These are phyloP conservation scores for Pecten maximus DNA, from an alignment of 2,888 invertebrate genomes.

Conservation along the genomic window DNA sequence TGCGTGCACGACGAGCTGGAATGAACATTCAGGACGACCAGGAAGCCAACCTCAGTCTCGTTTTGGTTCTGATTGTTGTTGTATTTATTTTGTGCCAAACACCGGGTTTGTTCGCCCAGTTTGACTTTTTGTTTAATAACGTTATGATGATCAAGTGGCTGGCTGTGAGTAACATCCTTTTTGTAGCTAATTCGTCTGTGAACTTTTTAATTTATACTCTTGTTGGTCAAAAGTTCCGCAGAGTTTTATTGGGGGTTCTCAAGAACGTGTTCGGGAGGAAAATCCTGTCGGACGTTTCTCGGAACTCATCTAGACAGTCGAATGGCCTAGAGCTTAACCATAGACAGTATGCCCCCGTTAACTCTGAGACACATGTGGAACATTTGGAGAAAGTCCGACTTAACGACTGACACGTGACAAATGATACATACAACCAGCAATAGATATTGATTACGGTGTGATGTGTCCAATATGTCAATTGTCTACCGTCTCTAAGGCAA, in stretches of 20 bases:
- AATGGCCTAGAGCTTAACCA: conserved; percentile 56
- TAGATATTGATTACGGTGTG: not conserved
- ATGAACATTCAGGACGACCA: conserved; percentile 74
- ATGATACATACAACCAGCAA: not conserved
- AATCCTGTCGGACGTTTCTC: conserved; percentile 53
- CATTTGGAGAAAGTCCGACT: conserved; percentile 46
- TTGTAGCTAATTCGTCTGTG: conserved; percentile 79
- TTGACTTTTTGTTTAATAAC: conserved; percentile 69
- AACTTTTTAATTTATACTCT: conserved; percentile 80
- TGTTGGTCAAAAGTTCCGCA: conserved; percentile 77
- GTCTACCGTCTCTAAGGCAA: not conserved
- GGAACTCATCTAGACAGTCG: conserved; percentile 52
- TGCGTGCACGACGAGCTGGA: conserved; percentile 72
- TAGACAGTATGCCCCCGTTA: conserved; percentile 53
- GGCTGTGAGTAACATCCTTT: conserved; percentile 76
- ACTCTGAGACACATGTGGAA: conserved; percentile 44
- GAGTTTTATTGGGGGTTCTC: conserved; percentile 72
- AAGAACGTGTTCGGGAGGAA: conserved; percentile 59
- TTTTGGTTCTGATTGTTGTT: conserved; percentile 78
- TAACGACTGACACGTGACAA: not conserved
- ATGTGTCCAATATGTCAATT: not conserved
- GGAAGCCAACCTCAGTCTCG: conserved; percentile 78
- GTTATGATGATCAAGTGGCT: conserved; percentile 71
- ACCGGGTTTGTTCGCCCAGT: conserved; percentile 77
- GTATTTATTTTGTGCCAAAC: conserved; percentile 81